phyloP scores from a whole-genome alignment of 1,140 invertebrate species.

The Caenorhabditis tropicalis region DNA sequence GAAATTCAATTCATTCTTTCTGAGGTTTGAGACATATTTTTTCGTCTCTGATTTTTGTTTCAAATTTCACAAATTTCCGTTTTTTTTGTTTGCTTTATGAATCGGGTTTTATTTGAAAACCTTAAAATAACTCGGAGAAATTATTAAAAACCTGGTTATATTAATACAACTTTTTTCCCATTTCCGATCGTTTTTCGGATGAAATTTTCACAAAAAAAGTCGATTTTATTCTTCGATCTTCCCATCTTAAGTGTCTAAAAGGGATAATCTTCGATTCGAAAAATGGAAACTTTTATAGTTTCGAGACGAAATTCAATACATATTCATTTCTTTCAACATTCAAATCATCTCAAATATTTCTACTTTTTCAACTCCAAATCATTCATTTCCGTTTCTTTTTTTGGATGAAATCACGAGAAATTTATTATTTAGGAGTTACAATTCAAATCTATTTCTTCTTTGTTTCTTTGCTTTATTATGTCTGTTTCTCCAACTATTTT shows the following conservation, averaged over 20 bases:
- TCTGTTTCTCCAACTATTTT: neutral
- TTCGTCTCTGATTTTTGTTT: neutral
- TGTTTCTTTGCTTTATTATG: neutral
- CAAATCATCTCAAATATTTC: neutral
- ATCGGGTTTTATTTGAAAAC: too few species aligned
- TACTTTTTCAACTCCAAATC: neutral
- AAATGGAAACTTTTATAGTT: slow-evolving; percentile 16
- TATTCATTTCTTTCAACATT: slow-evolving; percentile 21
- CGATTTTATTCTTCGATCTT: slow-evolving; percentile 10
- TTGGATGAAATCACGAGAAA: neutral
- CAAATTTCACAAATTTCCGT: neutral
- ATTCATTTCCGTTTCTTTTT: neutral
- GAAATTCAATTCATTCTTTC: too few species aligned
- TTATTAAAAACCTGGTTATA: too few species aligned
- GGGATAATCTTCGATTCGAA: slow-evolving; percentile 18
- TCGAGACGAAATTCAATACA: slow-evolving; percentile 28
- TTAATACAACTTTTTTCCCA: too few species aligned
- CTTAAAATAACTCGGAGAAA: too few species aligned
- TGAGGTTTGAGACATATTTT: too few species aligned
- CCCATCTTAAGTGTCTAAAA: slow-evolving; percentile 39
- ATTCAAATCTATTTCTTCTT: neutral
- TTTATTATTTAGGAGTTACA: neutral
- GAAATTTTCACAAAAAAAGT: too few species aligned
- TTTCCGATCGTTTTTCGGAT: too few species aligned
- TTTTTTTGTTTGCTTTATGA: neutral